phyloP scores from a whole-genome alignment of 2,797 vertebrate genomes.

The Parambassis ranga region DNA sequence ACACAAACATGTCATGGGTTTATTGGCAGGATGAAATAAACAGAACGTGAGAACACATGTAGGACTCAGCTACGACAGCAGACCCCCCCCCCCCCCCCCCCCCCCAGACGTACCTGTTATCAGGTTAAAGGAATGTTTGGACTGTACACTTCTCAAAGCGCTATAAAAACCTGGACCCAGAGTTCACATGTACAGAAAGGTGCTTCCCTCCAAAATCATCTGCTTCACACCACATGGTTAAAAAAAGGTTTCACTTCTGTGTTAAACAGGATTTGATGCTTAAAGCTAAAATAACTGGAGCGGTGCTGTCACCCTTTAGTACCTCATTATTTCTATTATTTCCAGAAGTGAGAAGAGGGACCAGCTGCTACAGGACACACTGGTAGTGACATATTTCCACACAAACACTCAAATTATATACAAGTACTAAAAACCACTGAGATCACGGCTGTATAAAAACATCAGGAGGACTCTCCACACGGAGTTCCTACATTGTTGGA shows the following conservation, averaged over 20 bases:
- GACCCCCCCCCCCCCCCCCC: conserved; percentile 32
- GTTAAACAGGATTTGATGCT: conserved; percentile 1
- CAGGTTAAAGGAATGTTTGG: conserved; percentile 43
- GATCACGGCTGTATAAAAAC: conserved; percentile 46
- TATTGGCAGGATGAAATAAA: conserved; percentile 70
- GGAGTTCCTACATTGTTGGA: background rate
- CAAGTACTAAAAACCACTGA: conserved; percentile 63
- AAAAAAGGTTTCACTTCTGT: conserved; percentile 19
- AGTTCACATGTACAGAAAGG: conserved; percentile 37
- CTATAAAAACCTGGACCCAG: conserved; percentile 53
- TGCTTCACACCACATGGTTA: background rate
- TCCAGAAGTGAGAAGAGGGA: conserved; percentile 8
- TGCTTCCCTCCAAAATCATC: conserved; percentile 25
- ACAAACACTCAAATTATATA: conserved; percentile 72
- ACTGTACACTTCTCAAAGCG: conserved; percentile 35
- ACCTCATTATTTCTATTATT: conserved; percentile 48
- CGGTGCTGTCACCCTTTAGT: too few species aligned
- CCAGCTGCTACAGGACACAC: conserved; percentile 26
- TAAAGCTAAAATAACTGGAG: background rate
- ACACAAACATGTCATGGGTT: conserved; percentile 59
- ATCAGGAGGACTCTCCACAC: conserved; percentile 24
- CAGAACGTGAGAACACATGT: conserved; percentile 64
- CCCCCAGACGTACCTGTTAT: conserved; percentile 25
- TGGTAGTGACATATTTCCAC: conserved; percentile 22
- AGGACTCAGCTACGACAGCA: conserved; percentile 34